Evolutionary conservation across 2,113 vertebrate genomes (phyloP).

Genomic region (Alethe castanea): DNA sequence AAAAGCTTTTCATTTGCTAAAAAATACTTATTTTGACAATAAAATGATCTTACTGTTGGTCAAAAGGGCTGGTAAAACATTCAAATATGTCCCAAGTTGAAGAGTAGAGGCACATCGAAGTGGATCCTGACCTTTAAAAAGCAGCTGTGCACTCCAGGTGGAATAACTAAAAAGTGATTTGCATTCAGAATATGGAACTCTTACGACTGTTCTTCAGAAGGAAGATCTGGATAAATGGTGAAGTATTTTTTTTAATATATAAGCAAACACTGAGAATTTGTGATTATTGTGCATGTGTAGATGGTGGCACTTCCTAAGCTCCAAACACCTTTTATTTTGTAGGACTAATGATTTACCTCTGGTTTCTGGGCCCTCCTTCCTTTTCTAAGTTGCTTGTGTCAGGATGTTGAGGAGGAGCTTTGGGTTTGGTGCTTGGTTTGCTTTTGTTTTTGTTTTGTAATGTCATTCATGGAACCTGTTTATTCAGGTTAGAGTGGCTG

Average conservation of each 20-base stretch:
- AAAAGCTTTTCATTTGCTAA: constrained; percentile 60
- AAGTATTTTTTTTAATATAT: not conserved
- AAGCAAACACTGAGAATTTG: not conserved
- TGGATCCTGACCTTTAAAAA: not conserved
- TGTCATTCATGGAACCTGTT: constrained; percentile 18
- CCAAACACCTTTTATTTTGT: not conserved
- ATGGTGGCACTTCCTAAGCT: not conserved
- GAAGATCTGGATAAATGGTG: not conserved
- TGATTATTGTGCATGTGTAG: not conserved
- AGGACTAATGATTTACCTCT: not conserved
- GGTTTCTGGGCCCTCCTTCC: not conserved
- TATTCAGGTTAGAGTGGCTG: not conserved
- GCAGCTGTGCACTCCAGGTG: not conserved
- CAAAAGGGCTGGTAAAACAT: constrained; percentile 41
- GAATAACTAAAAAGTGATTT: not conserved
- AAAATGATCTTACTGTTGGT: constrained; percentile 37
- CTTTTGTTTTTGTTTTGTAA: not conserved
- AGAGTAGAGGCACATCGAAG: not conserved
- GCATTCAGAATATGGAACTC: not conserved
- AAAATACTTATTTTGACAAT: constrained; percentile 49
- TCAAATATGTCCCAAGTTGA: not conserved
- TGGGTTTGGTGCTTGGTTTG: not conserved
- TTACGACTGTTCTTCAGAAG: not conserved
- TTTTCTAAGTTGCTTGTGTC: not conserved
- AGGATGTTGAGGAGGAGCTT: accelerated